phyloP scores from a whole-genome alignment of 2,888 invertebrate genomes.

The Dexiosoma caninum region DNA sequence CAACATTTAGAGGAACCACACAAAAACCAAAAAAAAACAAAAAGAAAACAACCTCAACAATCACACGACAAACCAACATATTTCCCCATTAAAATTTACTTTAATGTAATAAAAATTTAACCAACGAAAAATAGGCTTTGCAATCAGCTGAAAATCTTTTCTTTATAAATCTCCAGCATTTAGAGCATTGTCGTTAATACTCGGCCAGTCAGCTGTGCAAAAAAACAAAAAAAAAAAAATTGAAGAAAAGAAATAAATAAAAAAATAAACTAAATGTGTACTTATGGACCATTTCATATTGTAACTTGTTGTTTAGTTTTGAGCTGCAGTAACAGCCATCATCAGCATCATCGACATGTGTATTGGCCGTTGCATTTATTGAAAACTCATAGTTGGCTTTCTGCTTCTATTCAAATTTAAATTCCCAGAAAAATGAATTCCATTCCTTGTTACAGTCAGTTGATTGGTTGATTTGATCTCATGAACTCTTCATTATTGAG shows the following conservation, averaged over 20 bases:
- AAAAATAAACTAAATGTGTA: neutral
- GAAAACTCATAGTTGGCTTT: slow-evolving; percentile 13
- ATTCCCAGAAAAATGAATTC: slow-evolving; percentile 46
- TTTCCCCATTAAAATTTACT: slow-evolving; percentile 34
- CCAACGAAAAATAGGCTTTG: slow-evolving; percentile 10
- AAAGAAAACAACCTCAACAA: slow-evolving; percentile 2
- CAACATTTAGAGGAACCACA: slow-evolving; percentile 43
- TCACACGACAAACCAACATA: neutral
- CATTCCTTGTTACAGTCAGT: slow-evolving; percentile 23
- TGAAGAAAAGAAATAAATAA: neutral
- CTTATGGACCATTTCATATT: slow-evolving; percentile 19
- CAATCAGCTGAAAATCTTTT: slow-evolving; percentile 52
- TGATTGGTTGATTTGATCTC: slow-evolving; percentile 57
- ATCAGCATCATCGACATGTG: neutral
- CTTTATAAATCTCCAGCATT: slow-evolving; percentile 51
- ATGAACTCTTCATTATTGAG: slow-evolving; percentile 51
- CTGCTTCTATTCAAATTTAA: slow-evolving; percentile 38
- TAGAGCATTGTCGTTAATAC: slow-evolving; percentile 42
- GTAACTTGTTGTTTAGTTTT: slow-evolving; percentile 24
- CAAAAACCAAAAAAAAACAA: slow-evolving; percentile 9
- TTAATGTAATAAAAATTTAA: slow-evolving; percentile 32
- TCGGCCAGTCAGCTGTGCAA: neutral
- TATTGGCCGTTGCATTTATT: slow-evolving; percentile 12
- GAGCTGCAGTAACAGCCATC: neutral
- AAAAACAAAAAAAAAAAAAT: too few relatives aligned